Evolutionary conservation across 2,113 vertebrate genomes (phyloP), one percentile per base, ranked within the genome.

Genomic region (Aspiorhynchus laticeps): DNA sequence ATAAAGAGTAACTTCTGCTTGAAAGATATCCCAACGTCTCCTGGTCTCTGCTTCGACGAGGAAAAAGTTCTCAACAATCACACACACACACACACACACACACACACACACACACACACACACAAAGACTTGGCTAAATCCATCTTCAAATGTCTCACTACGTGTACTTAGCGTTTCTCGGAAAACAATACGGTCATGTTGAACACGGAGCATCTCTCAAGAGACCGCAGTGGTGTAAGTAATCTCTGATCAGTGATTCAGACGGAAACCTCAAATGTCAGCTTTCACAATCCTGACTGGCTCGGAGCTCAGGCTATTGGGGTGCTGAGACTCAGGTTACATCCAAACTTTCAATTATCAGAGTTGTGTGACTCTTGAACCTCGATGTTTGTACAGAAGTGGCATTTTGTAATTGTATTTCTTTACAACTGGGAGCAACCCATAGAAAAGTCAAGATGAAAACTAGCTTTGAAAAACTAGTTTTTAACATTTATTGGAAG

Each of bases 221-320:
- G 63, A 67, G 38, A 67, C 61, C 15, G 5, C 63, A 1, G 61
- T 4, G 15, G 24, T 82, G 59, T 19, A 48, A 67, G 38, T 67
- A 82, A 82, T 82, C 41, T 78, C 38, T 46, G 59, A 46, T 65
- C 41, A 67, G 26, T 46, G 41, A 65, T 82, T 82, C 38, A 65
- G 41, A 82, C 8, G 26, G 61, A 82, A 82, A 82, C 9, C 41
- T 33, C 48, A 82, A 82, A 82, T 67, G 80, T 82, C 80, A 82
- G 80, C 80, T 24, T 82, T 48, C 59, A 48, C 80, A 82, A 46
- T 82, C 61, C 17, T 65, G 80, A 46, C n/a, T 15, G 38, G 15
- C n/a, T 28, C 7, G 6, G 26, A 31, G 41, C 63, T 82, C 61
- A 4, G 59, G 41, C 38, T 80, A 56, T 79, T 59, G 24, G 76